Conservation (phyloP, 2,797 vertebrate genomes). For the Cetoscarus ocellatus region DNA sequence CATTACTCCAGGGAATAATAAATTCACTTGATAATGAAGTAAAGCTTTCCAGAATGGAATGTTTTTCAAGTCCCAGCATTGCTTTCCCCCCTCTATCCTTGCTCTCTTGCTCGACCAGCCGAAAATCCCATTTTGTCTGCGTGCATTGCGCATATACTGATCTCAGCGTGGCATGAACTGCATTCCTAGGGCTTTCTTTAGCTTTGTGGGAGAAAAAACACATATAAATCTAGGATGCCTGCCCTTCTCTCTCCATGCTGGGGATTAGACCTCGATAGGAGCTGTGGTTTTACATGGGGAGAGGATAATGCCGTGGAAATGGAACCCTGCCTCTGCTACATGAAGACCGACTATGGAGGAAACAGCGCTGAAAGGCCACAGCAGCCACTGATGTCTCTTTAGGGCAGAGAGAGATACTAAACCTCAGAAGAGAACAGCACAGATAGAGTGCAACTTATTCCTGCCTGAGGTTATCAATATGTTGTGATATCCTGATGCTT, state of each 20-base stretch:
- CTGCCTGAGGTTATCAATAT: slow-evolving; percentile 10
- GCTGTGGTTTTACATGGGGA: slow-evolving; percentile 74
- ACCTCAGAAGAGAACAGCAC: slow-evolving; percentile 53
- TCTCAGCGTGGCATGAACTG: slow-evolving; percentile 73
- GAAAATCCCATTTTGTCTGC: slow-evolving; percentile 74
- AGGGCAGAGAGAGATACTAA: slow-evolving; percentile 43
- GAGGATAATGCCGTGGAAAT: slow-evolving; percentile 75
- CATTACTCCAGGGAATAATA: slow-evolving; percentile 78
- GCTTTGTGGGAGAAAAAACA: slow-evolving; percentile 74
- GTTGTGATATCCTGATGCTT: no score
- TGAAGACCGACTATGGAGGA: slow-evolving; percentile 44
- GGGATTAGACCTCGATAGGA: slow-evolving; percentile 75
- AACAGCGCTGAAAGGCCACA: slow-evolving; percentile 56
- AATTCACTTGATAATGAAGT: slow-evolving; percentile 80
- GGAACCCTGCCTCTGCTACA: slow-evolving; percentile 68
- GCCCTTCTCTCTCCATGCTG: slow-evolving; percentile 62
- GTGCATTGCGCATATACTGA: slow-evolving; percentile 70
- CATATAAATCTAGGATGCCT: slow-evolving; percentile 77
- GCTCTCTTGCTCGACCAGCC: slow-evolving; percentile 55
- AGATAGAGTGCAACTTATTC: slow-evolving; percentile 23
- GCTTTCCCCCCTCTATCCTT: slow-evolving; percentile 33
- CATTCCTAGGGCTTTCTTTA: slow-evolving; percentile 73
- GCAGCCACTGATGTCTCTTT: slow-evolving; percentile 63
- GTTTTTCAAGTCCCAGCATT: slow-evolving; percentile 52
- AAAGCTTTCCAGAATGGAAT: slow-evolving; percentile 72